Evolutionary conservation across 37 sponge, comb jelly and placozoan genomes (phyloP).

Genomic region (Hexactinellida sp.): DNA sequence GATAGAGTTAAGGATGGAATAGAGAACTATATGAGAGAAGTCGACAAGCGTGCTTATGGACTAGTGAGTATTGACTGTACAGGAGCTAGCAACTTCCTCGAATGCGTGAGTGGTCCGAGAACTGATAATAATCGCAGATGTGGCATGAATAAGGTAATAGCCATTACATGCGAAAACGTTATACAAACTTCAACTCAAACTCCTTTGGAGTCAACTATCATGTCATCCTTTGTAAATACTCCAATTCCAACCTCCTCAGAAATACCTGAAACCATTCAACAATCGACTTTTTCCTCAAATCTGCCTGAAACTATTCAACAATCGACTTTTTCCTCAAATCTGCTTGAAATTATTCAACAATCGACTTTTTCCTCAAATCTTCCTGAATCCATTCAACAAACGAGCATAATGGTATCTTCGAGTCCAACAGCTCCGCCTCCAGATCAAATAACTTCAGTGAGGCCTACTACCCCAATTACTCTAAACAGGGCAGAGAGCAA

Average conservation of each 20-base stretch:
- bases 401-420: neutral
- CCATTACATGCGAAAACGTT: neutral
- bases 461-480: neutral
- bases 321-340: neutral
- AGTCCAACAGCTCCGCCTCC: neutral
- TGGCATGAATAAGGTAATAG: neutral
- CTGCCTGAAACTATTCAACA: neutral
- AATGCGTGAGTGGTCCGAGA: neutral
- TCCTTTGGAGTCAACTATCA: neutral
- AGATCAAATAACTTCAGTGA: neutral
- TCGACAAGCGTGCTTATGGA: neutral
- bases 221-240: neutral
- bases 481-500: neutral
- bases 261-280: no score
- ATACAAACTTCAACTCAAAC: constrained; percentile 2
- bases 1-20: neutral
- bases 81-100: neutral
- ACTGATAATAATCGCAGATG: neutral
- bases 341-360: no score
- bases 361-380: no score
- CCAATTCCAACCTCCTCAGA: neutral
- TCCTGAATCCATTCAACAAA: neutral
- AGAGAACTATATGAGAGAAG: neutral
- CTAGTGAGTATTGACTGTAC: neutral
- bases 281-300: no score